Conservation (phyloP, 2,888 invertebrate species). For the Dynastes grantii region DNA sequence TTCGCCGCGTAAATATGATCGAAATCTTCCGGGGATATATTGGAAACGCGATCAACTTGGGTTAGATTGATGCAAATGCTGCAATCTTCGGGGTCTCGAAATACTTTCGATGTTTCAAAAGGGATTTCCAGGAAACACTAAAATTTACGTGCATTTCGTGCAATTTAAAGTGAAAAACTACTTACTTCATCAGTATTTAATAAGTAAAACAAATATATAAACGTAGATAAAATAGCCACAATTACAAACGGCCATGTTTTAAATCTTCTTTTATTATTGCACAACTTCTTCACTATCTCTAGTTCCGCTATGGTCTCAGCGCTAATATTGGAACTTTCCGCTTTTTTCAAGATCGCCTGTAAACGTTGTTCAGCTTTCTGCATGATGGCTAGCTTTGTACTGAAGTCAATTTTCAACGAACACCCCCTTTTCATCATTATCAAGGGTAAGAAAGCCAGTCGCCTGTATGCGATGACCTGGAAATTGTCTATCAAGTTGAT, state of each 20-base stretch:
- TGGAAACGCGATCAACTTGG: conserved; percentile 77
- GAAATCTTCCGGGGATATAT: conserved; percentile 80
- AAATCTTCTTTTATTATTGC: conserved; percentile 22
- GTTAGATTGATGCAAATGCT: conserved; percentile 81
- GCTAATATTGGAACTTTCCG: conserved; percentile 55
- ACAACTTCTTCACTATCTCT: conserved; percentile 54
- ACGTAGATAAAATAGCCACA: conserved; percentile 5
- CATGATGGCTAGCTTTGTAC: conserved; percentile 55
- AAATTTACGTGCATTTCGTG: conserved; percentile 37
- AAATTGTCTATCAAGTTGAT: conserved; percentile 58
- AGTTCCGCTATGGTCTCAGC: conserved; percentile 53
- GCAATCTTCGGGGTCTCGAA: conserved; percentile 88
- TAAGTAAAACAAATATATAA: conserved; percentile 18
- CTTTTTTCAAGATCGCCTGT: conserved; percentile 53
- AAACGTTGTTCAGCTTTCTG: conserved; percentile 61
- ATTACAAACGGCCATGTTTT: conserved; percentile 39
- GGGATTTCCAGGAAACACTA: conserved; percentile 68
- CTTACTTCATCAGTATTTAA: conserved; percentile 40
- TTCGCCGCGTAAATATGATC: conserved; percentile 83
- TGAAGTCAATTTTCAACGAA: conserved; percentile 43
- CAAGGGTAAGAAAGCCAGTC: conserved; percentile 56
- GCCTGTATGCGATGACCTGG: conserved; percentile 57
- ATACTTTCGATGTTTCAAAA: conserved; percentile 67
- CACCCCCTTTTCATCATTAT: conserved; percentile 51
- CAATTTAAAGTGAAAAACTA: conserved; percentile 1